Base-by-base conservation (phyloP, 2,888 invertebrate genomes). In the Agrenia bidenticulata region DNA sequence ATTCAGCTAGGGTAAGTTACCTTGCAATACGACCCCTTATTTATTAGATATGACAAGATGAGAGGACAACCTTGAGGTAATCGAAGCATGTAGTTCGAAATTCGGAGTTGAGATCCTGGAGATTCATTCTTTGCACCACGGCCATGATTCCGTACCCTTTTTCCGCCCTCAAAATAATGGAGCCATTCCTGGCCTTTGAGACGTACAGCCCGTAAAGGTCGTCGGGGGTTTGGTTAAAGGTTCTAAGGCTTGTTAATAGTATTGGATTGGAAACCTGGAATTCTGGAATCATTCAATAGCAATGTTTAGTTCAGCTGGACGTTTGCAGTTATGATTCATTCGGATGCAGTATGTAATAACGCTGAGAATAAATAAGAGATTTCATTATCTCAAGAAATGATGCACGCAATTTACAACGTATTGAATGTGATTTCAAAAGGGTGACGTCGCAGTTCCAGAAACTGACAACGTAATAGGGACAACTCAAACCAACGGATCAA, bases 61-160 rank as follows among this genome's bases (percentile, higher is more conserved):
- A 19, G 7, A 19, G 11, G 51, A 13, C 23, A 5, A 55, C 55
- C 55, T 4, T 57, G 2, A 57, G 19, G 41, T 19, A 21, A 15
- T 57, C 57, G 19, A 57, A 15, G 23, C 41, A 57, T 23, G 51
- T 11, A 7, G 51, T 19, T 32, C 4, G 11, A 32, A 32, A 32
- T 11, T 32, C 32, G 7, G 24, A 21, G 15, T 4, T 15, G 2
- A 7, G 51, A 21, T 39, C 24, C 19, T n/a, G 21, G 23, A 57
- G 42, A 41, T 57, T 41, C 57, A 57, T 57, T 41, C 19, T n/a
- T 57, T 57, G 57, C 7, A 57, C 57, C 11, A 57, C 57, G 7
- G 21, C 57, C 57, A 57, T 57, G 11, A 57, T 21, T 13, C 57
- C 57, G 19, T n/a, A 41, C 2, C 57, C 57, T 17, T 39, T 13